Conservation (phyloP, 2,888 invertebrate genomes). For the Monoplex corrugatus region DNA sequence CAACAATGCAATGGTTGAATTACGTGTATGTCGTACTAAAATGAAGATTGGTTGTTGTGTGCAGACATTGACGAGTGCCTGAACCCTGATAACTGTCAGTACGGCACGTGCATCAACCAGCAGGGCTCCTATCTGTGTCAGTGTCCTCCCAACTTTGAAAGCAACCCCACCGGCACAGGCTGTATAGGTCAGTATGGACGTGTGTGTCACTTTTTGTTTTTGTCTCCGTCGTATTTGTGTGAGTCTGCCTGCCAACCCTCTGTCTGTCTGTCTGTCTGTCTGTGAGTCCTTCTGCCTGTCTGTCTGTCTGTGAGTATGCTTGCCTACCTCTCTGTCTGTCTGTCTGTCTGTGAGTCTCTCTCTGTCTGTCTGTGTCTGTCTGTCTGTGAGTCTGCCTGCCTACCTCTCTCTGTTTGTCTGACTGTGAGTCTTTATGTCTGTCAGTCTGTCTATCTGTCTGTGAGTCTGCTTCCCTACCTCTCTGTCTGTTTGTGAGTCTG, state of each 20-base stretch:
- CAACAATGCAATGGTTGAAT: no score
- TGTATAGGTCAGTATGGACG: constrained; percentile 75
- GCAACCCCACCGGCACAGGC: constrained; percentile 78
- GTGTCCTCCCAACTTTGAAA: constrained; percentile 78
- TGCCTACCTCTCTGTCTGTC: neutral
- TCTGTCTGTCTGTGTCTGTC: neutral
- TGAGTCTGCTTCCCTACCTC: neutral
- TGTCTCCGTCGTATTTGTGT: neutral
- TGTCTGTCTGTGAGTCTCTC: neutral
- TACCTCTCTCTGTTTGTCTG: neutral
- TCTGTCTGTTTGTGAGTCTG: neutral
- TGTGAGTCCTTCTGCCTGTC: neutral
- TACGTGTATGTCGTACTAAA: no score
- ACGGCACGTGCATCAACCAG: constrained; percentile 78
- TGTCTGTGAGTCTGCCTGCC: neutral
- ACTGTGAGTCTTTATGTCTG: neutral
- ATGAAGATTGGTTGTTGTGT: no score
- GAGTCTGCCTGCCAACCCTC: neutral
- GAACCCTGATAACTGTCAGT: constrained; percentile 84
- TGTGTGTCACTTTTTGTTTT: neutral
- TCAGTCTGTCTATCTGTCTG: constrained; percentile 14
- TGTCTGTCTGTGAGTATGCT: neutral
- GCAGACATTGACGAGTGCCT: constrained; percentile 93
- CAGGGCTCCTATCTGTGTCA: constrained; percentile 77
- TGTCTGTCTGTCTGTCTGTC: neutral